Conservation (phyloP, 2,113 vertebrate species). For the Pelecanoides urinatrix region DNA sequence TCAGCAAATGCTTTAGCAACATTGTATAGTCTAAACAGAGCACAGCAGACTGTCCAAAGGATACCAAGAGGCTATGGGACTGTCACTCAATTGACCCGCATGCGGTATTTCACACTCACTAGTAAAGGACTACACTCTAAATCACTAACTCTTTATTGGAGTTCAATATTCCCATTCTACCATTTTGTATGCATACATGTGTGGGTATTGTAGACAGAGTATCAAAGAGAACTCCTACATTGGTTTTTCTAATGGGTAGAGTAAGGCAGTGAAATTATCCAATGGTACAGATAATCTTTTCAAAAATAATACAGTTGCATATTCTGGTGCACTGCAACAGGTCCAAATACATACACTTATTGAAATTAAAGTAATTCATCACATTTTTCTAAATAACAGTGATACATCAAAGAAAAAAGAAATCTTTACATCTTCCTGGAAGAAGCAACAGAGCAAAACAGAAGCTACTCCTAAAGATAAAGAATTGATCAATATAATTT, state of each 20-base stretch:
- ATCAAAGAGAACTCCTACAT: background rate
- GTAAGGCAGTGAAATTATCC: background rate
- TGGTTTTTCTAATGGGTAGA: background rate
- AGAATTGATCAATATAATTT: background rate
- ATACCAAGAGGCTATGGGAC: background rate
- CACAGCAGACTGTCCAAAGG: background rate
- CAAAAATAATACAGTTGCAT: background rate
- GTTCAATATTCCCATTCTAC: background rate
- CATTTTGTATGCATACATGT: background rate
- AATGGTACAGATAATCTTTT: background rate
- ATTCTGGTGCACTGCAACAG: constrained; percentile 6
- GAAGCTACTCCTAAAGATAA: background rate
- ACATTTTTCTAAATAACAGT: constrained; percentile 62
- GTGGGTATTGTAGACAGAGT: background rate
- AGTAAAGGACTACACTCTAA: background rate
- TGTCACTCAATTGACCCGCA: background rate
- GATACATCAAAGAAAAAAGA: constrained; percentile 66
- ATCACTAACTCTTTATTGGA: background rate
- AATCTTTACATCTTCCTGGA: constrained; percentile 59
- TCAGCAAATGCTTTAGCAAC: background rate
- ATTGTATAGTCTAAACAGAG: background rate
- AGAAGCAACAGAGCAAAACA: constrained; percentile 50
- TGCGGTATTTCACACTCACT: background rate
- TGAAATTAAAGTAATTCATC: constrained; percentile 86
- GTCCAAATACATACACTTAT: constrained; percentile 74